Evolutionary conservation across 1,140 invertebrate species (phyloP).

Genomic region (Zaprionus vittiger): DNA sequence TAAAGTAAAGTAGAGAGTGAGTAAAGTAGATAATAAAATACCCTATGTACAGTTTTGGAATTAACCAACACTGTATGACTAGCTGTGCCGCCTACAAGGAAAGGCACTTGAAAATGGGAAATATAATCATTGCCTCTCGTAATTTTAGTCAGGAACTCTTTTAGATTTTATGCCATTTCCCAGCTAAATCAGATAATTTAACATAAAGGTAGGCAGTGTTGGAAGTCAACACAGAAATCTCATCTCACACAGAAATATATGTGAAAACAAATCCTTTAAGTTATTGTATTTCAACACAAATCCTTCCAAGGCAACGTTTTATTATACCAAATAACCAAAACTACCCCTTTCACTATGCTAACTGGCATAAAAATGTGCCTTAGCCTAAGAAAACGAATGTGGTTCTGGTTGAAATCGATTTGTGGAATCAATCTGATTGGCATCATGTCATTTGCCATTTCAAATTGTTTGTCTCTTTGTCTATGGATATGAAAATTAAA

Average conservation of each 20-base stretch:
- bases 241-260: background rate
- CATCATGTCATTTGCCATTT: conserved; percentile 52
- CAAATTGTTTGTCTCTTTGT: conserved; percentile 24
- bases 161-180: background rate
- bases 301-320: background rate
- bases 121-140: too few species aligned
- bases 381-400: background rate
- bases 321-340: background rate
- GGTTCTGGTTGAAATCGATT: conserved; percentile 32
- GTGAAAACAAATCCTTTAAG: background rate
- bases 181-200: background rate
- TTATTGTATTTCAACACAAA: background rate
- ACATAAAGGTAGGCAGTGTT: background rate
- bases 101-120: too few species aligned
- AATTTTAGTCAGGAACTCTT: too few species aligned
- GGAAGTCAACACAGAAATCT: background rate
- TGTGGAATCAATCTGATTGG: conserved; percentile 36
- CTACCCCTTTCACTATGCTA: background rate
- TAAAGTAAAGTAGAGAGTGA: background rate
- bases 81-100: too few species aligned
- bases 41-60: background rate
- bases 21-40: background rate
- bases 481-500: conserved; percentile 14
- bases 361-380: background rate
- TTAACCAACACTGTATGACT: background rate